phyloP scores from a whole-genome alignment of 2,888 invertebrate species.

The Itoplectis maculator region DNA sequence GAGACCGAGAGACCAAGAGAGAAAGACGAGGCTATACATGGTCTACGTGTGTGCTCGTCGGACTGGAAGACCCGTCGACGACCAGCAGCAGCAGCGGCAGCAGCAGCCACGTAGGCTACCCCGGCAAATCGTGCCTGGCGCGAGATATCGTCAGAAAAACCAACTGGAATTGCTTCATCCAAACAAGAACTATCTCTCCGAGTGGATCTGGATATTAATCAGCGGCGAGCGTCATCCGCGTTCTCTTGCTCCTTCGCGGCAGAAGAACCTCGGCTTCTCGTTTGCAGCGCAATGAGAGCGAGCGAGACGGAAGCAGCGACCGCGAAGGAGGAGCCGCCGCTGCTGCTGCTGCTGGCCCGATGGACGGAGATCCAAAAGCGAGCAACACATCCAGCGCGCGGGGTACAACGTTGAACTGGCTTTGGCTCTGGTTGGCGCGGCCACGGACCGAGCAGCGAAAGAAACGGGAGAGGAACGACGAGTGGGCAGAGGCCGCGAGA shows the following conservation, averaged over 20 bases:
- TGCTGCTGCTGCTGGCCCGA: too few species aligned
- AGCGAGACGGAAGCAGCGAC: constrained; percentile 45
- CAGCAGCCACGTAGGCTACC: constrained; percentile 63
- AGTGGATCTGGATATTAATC: constrained; percentile 82
- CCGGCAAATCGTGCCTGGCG: constrained; percentile 70
- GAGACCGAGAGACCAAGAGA: constrained; percentile 9
- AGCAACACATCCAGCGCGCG: constrained; percentile 46
- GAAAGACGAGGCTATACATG: constrained; percentile 12
- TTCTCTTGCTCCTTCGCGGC: constrained; percentile 59
- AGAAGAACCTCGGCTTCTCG: constrained; percentile 5
- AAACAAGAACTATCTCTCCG: constrained; percentile 79
- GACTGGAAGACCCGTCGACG: constrained; percentile 46
- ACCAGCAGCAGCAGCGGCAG: too few species aligned
- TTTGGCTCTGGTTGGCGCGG: constrained; percentile 43
- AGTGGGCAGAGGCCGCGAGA: constrained; percentile 62
- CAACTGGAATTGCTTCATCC: constrained; percentile 82
- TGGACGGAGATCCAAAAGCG: constrained; percentile 51
- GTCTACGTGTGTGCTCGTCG: constrained; percentile 19
- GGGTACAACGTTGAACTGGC: constrained; percentile 28
- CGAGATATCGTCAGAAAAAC: constrained; percentile 80
- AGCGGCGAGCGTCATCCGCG: constrained; percentile 72
- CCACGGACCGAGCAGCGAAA: constrained; percentile 52
- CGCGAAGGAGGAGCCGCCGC: constrained; percentile 56
- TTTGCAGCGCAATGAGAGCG: constrained; percentile 60
- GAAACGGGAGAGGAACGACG: constrained; percentile 52